Conservation (phyloP, 1,140 invertebrate species). For the Araneus ventricosus region DNA sequence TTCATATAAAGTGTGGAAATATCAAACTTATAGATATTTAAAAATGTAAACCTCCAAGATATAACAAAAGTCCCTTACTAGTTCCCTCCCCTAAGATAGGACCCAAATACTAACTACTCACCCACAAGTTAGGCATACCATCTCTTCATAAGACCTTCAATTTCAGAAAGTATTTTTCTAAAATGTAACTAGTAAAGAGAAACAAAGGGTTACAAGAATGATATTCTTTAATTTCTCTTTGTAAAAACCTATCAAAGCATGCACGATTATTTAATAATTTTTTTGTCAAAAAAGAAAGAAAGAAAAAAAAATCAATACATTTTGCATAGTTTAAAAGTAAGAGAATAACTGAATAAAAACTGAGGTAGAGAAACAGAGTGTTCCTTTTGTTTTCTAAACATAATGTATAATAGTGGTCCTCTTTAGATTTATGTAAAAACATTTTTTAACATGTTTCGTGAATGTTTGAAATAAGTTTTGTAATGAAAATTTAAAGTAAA, state of each 20-base stretch:
- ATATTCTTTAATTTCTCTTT: constrained; percentile 46
- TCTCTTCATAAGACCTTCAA: constrained; percentile 36
- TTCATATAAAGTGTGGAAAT: background rate
- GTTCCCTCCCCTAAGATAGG: constrained; percentile 7
- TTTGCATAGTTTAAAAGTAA: background rate
- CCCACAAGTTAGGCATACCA: constrained; percentile 51
- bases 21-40: background rate
- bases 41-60: background rate
- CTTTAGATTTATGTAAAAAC: no score
- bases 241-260: constrained; percentile 6
- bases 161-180: constrained; percentile 51
- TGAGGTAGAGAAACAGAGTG: background rate
- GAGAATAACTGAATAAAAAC: background rate
- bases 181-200: constrained; percentile 50
- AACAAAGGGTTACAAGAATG: constrained; percentile 38
- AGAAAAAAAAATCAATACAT: background rate
- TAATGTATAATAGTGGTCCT: no score
- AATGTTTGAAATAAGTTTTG: no score
- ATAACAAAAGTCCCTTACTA: background rate
- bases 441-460: no score
- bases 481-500: no score
- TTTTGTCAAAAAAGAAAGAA: background rate
- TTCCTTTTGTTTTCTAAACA: background rate
- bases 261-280: background rate
- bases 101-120: constrained; percentile 50